Conservation (phyloP, 2,113 vertebrate species). For the Lepidothrix coronata region DNA sequence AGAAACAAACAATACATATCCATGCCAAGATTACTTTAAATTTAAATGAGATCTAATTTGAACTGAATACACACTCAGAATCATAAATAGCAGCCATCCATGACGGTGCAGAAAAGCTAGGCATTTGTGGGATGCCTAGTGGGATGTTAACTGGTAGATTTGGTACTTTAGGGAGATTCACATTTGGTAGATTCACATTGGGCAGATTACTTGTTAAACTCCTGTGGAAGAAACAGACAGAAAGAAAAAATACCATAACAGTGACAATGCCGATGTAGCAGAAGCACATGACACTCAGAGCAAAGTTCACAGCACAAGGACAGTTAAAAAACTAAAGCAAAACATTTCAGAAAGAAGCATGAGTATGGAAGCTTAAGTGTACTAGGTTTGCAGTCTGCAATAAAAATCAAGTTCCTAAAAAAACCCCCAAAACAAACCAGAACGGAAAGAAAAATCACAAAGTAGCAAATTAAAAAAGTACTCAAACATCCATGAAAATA, state of each 20-base stretch:
- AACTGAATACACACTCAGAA: conserved; percentile 99
- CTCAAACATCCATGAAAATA: conserved; percentile 21
- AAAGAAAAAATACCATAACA: conserved; percentile 99
- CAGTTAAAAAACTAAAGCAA: conserved; percentile 67
- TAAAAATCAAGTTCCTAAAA: conserved; percentile 34
- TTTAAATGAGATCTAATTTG: conserved; percentile 89
- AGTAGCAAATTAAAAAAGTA: conserved; percentile 43
- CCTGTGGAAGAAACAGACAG: conserved; percentile 99
- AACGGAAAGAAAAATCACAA: conserved; percentile 30
- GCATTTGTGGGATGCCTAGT: conserved; percentile 99
- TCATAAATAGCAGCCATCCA: conserved; percentile 98
- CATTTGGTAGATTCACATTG: conserved; percentile 99
- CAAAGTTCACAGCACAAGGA: conserved; percentile 72
- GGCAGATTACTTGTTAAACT: conserved; percentile 98
- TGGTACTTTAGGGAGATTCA: conserved; percentile 99
- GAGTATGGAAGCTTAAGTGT: conserved; percentile 59
- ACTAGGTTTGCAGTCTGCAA: conserved; percentile 3
- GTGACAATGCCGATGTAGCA: conserved; percentile 93
- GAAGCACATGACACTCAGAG: conserved; percentile 87
- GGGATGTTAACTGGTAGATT: conserved; percentile 99
- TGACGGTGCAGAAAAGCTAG: conserved; percentile 99
- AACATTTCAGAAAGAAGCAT: conserved; percentile 72
- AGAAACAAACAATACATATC: conserved; percentile 88
- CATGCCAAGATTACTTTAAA: conserved; percentile 91
- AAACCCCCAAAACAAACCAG: not conserved